phyloP scores from a whole-genome alignment of 2,797 vertebrate species.

The Danionella dracula region DNA sequence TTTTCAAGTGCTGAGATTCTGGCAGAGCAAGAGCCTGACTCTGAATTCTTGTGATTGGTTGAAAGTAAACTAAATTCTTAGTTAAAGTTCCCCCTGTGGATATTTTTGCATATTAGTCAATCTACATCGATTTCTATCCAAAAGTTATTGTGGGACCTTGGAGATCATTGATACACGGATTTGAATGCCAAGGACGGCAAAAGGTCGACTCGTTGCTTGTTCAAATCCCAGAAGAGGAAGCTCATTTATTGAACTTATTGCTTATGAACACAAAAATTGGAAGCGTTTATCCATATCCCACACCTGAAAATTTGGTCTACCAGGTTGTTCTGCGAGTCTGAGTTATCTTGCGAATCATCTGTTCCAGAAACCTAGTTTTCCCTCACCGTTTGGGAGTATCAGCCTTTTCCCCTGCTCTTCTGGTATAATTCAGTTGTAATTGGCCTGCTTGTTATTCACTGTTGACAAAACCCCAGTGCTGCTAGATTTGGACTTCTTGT shows the following conservation, averaged over 20 bases:
- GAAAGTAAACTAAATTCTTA: conserved; percentile 38
- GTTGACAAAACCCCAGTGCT: conserved; percentile 31
- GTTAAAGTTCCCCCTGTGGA: conserved; percentile 13
- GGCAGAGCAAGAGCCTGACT: conserved; percentile 11
- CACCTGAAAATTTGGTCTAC: neutral
- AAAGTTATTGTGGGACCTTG: conserved; percentile 7
- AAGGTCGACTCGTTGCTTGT: conserved; percentile 1
- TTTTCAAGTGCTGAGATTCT: conserved; percentile 35
- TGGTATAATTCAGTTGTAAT: conserved; percentile 41
- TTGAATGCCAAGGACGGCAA: conserved; percentile 17
- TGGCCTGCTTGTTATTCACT: conserved; percentile 43
- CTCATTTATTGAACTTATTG: conserved; percentile 4
- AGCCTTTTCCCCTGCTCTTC: conserved; percentile 13
- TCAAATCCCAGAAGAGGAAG: neutral
- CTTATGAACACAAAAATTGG: neutral
- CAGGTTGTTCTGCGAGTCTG: conserved; percentile 12
- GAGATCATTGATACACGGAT: neutral
- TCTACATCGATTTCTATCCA: conserved; percentile 35
- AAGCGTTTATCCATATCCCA: neutral
- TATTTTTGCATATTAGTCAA: conserved; percentile 34
- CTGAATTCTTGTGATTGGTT: neutral
- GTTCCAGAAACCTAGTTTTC: conserved; percentile 16
- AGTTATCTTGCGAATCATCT: conserved; percentile 25
- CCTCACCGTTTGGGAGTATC: neutral
- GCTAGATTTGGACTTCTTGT: conserved; percentile 39